Percentiles rank a stretch among this genome's conserved stretches.
Conservation (phyloP, 2,113 vertebrate species). For the Sebastes schlegelii region DNA sequence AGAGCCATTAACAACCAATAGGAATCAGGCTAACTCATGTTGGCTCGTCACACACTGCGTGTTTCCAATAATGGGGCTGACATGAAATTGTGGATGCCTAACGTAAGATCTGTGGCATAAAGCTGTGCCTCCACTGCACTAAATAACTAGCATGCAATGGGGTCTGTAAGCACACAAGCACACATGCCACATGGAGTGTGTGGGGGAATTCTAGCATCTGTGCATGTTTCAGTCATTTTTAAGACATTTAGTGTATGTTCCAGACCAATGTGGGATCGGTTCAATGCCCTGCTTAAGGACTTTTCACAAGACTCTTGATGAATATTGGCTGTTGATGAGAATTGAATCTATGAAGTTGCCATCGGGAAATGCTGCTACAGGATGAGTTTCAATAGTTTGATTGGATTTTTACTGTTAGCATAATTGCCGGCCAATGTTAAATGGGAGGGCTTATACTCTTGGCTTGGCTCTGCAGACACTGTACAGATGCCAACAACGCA, state of each 20-base stretch:
- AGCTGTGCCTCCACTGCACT: slow-evolving; percentile 27
- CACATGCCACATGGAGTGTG: too few relatives aligned
- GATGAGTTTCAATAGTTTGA: slow-evolving; percentile 39
- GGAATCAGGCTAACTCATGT: slow-evolving; percentile 9
- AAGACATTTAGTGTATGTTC: background rate
- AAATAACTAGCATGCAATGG: slow-evolving; percentile 30
- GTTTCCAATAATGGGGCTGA: slow-evolving; percentile 26
- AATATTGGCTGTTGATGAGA: slow-evolving; percentile 22
- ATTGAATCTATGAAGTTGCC: background rate
- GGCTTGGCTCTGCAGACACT: background rate
- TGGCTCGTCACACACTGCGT: slow-evolving; percentile 35
- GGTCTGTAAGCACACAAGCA: background rate
- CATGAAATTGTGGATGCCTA: slow-evolving; percentile 22
- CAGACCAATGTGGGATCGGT: background rate
- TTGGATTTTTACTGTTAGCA: slow-evolving; percentile 40
- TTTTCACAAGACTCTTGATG: slow-evolving; percentile 14
- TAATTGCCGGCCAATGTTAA: slow-evolving; percentile 42
- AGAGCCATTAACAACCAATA: slow-evolving; percentile 27
- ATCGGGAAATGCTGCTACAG: background rate
- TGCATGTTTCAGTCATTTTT: background rate
- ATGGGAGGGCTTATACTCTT: slow-evolving; percentile 6
- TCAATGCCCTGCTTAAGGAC: background rate
- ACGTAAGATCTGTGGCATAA: slow-evolving; percentile 18
- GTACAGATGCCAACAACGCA: background rate
- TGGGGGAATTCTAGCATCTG: background rate